phyloP scores from a whole-genome alignment of 1,140 invertebrate species.

The Drosophila nasuta region DNA sequence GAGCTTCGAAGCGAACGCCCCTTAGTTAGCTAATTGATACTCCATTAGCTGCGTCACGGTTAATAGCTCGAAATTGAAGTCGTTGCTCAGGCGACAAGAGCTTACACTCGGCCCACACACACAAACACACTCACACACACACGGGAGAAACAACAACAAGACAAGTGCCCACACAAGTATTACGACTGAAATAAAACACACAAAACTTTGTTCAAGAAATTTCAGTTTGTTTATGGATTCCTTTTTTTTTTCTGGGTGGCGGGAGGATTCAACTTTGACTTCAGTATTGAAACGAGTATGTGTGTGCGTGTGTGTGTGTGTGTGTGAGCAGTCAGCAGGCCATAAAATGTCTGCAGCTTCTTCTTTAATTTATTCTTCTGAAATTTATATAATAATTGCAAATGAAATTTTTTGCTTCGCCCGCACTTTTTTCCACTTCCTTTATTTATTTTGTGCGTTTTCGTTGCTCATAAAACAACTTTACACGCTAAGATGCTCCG shows the following conservation, averaged over 20 bases:
- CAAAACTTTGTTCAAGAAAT: slow-evolving; percentile 59
- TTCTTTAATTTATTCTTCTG: slow-evolving; percentile 49
- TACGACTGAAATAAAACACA: slow-evolving; percentile 46
- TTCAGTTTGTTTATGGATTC: slow-evolving; percentile 61
- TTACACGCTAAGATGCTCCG: slow-evolving; percentile 22
- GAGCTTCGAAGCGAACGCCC: slow-evolving; percentile 6
- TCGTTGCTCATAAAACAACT: slow-evolving; percentile 40
- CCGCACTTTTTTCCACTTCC: slow-evolving; percentile 19
- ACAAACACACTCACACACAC: too few species aligned
- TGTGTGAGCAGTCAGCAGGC: slow-evolving; percentile 49
- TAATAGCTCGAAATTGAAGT: slow-evolving; percentile 20
- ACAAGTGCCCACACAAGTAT: slow-evolving; percentile 16
- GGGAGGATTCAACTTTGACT: slow-evolving; percentile 1
- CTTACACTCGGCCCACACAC: neutral
- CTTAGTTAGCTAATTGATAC: slow-evolving; percentile 53
- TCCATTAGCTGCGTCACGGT: slow-evolving; percentile 43
- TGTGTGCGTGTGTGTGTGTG: slow-evolving; percentile 20
- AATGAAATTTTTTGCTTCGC: slow-evolving; percentile 56
- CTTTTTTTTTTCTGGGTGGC: neutral
- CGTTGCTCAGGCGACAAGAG: slow-evolving; percentile 1
- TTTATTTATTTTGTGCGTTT: slow-evolving; percentile 4
- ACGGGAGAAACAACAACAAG: slow-evolving; percentile 2
- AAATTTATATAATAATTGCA: slow-evolving; percentile 68
- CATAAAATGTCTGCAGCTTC: slow-evolving; percentile 65
- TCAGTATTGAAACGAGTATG: slow-evolving; percentile 12